Evolutionary conservation across 2,797 vertebrate genomes (phyloP).

Genomic region (Melopsittacus undulatus): DNA sequence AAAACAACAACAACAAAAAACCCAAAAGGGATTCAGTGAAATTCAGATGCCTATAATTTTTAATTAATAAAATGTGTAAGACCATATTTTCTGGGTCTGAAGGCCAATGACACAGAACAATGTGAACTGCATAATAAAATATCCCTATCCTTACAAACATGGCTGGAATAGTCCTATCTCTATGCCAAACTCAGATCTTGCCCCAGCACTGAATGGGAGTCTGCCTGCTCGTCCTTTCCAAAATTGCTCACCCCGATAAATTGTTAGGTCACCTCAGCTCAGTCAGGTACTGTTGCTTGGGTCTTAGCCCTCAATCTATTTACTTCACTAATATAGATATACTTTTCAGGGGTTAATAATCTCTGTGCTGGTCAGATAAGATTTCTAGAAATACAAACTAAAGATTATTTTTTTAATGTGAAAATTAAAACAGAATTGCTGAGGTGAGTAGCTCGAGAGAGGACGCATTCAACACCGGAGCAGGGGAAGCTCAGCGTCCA

Average conservation of each 20-base stretch:
- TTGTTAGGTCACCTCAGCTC: too few species aligned
- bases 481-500: too few species aligned
- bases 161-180: background rate
- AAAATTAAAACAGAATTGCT: background rate
- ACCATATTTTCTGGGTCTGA: background rate
- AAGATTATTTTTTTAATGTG: background rate
- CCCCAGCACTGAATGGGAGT: accelerated
- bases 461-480: too few species aligned
- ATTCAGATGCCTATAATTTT: background rate
- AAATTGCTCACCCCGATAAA: background rate
- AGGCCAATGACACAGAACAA: background rate
- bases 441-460: too few species aligned
- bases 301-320: background rate
- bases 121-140: background rate
- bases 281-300: background rate
- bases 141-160: background rate
- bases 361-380: background rate
- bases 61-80: background rate
- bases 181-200: background rate
- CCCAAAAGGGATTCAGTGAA: background rate
- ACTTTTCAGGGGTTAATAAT: background rate
- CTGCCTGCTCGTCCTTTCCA: background rate
- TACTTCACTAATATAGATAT: background rate
- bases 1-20: too few species aligned
- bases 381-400: background rate